Evolutionary conservation across 2,113 vertebrate species (phyloP), one percentile per base, ranked within the genome.

Genomic region (Actinemys pallida): DNA sequence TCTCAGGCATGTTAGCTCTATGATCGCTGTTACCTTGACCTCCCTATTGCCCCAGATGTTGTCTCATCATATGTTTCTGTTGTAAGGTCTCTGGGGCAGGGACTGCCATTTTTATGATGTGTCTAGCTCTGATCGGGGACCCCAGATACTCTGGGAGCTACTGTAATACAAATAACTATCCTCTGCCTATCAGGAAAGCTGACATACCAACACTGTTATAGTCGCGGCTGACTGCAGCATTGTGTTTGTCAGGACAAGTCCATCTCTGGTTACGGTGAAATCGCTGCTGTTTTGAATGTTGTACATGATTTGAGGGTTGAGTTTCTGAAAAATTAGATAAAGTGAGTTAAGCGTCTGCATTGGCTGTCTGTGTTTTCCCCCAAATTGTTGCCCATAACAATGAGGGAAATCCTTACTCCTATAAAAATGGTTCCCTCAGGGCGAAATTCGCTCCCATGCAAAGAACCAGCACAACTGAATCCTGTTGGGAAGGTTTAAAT

Each of bases 271-370:
- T 80, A 98, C 96, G 0, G 94, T 98, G 94, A 99, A 99, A 29
- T 98, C 98, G 0, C 98, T 98, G 98, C 98, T 99, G 98, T 99
- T 98, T 94, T 98, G 98, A 72, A 99, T 98, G 93, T 97, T 98
- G 42, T 99, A 99, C 80, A 92, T 91, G 5, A 99, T 93, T 53
- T 98, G 98, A 62, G 99, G 99, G 96, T 99, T 99, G 92, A 98
- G 4, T 82, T 98, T 98, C 99, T 99, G 98, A 93, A 96, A 95
- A 95, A n/a, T 1, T 94, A 95, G 57, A 89, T 88, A 45, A 17
- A 45, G 25, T 31, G 81, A 87, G 93, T 49, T 95, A 92, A 88
- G 16, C 42, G 22, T 50, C 54, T 53, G 22, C 14, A 78, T 53
- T n/a, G 56, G 3, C 20, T 6, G 4, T 5, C 42, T 29, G 83